Conservation (phyloP, 2,113 vertebrate species). For the Brachionichthys hirsutus region DNA sequence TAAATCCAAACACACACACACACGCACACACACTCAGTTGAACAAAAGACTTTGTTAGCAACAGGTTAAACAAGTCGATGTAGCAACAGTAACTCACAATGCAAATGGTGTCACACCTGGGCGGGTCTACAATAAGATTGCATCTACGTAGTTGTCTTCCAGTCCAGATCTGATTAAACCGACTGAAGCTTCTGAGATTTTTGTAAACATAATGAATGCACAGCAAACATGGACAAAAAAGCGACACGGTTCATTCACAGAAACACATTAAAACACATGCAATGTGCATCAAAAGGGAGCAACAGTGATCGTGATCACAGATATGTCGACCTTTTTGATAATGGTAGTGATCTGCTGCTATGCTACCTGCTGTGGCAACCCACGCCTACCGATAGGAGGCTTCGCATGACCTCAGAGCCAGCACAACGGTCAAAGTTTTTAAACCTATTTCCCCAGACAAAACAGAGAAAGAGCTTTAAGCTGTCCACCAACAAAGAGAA, state of each 20-base stretch:
- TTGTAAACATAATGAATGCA: neutral
- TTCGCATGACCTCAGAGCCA: slow-evolving; percentile 5
- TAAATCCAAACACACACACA: neutral
- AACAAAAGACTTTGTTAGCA: neutral
- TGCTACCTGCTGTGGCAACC: slow-evolving; percentile 16
- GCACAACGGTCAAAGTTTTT: slow-evolving; percentile 30
- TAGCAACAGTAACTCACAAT: neutral
- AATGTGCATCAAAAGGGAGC: no score
- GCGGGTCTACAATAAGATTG: neutral
- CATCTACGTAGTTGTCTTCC: neutral
- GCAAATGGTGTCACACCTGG: neutral
- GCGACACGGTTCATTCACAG: neutral
- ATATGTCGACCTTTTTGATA: neutral
- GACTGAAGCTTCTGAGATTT: no score
- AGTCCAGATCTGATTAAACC: neutral
- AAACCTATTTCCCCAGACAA: slow-evolving; percentile 11
- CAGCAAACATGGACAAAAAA: neutral
- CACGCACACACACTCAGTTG: neutral
- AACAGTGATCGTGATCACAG: neutral
- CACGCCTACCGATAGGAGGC: neutral
- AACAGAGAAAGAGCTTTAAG: slow-evolving; percentile 11
- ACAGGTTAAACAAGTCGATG: neutral
- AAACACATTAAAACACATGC: neutral
- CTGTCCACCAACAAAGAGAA: neutral
- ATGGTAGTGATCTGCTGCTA: neutral